Base-by-base conservation (phyloP, 2,113 vertebrate species). In the Macrotus californicus region DNA sequence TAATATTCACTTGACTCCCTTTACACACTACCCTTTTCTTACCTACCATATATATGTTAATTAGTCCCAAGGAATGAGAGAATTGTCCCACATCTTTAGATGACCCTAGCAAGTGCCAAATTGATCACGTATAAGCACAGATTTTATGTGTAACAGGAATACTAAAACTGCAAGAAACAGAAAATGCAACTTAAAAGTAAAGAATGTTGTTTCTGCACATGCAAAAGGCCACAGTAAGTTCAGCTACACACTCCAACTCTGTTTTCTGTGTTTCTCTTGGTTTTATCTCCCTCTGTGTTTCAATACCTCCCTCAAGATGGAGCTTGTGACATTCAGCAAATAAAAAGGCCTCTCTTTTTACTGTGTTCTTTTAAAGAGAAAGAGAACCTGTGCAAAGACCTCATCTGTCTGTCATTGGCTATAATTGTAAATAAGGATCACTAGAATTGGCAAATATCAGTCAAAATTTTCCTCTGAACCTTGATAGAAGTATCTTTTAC, bases 221-320 rank as follows among this genome's bases (percentile, higher is more conserved):
- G 43, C 12, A 67, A 66, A 56, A 70, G 19, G 9, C 22, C 2
- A 16, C 12, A 43, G 14, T 6, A 70, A 54, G 1, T n/a, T 31
- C 0, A 75, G 5, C 0, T 88, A 3, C 16, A 36, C 15, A 10
- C 1, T 64, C n/a, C 31, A 39, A 1, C 21, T 48, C 7, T 31
- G 1, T 29, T 75, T 88, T 85, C 2, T 31, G 2, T 24, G 72
- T 15, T 92, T 75, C 19, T 64, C 46, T 46, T 75, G 34, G 5
- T 29, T 94, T 43, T 81, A 1, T 72, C 1, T 4, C 36, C 19
- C 5, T 76, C 31, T 4, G 10, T 66, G 19, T 87, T 54, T 87
- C 50, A 7, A 41, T 39, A 48, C 24, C 16, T 61, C 41, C 4
- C 15, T 50, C 1, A 3, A 84, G 12, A 5, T 46, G 2, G 5